Conservation (phyloP, 2,888 invertebrate genomes). For the Diplolepis rosae region DNA sequence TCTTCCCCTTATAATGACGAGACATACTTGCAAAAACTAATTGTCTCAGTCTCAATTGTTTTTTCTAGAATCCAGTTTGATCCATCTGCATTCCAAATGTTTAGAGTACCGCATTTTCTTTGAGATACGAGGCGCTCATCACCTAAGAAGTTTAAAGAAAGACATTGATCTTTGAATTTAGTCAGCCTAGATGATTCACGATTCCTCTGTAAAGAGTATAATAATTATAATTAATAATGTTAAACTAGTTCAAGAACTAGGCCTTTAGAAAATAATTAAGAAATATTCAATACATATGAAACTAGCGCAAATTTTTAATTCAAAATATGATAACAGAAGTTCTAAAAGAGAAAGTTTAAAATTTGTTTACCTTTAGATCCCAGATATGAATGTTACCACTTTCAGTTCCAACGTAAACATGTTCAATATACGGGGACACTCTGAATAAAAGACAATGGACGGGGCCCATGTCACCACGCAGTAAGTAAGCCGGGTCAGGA, state of each 20-base stretch:
- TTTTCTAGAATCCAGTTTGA: conserved; percentile 77
- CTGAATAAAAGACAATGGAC: conserved; percentile 83
- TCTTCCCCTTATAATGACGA: not conserved
- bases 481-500: conserved; percentile 85
- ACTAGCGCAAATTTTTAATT: too few species aligned
- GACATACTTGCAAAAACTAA: conserved; percentile 81
- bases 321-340: too few species aligned
- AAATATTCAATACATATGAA: too few species aligned
- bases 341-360: not conserved
- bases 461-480: conserved; percentile 83
- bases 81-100: conserved; percentile 79
- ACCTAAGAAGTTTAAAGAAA: conserved; percentile 78
- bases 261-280: too few species aligned
- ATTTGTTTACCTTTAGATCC: conserved; percentile 81
- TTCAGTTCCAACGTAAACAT: conserved; percentile 84
- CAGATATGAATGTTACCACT: conserved; percentile 85
- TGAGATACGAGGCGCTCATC: conserved; percentile 81
- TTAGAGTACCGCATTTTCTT: conserved; percentile 83
- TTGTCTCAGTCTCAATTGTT: conserved; percentile 78
- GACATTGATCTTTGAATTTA: conserved; percentile 75
- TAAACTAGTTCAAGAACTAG: too few species aligned
- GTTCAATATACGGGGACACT: conserved; percentile 67
- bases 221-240: not conserved
- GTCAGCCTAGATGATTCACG: conserved; percentile 80
- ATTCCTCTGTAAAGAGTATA: conserved; percentile 78